Base-by-base conservation (phyloP, 2,797 vertebrate genomes). In the Lophius americanus region DNA sequence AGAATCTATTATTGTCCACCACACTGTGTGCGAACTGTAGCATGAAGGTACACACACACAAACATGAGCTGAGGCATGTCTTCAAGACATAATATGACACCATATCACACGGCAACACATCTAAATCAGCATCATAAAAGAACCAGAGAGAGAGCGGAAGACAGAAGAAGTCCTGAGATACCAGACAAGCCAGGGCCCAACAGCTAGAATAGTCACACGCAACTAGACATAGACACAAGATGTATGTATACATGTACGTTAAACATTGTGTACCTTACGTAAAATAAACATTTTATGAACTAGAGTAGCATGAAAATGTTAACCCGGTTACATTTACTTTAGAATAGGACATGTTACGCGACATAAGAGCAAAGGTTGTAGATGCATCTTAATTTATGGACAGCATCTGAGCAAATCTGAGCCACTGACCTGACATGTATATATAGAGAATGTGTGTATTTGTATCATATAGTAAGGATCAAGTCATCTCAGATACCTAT, bases 101-200 rank as follows among this genome's bases (percentile, higher is more conserved):
- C 42, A 9, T 4, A 9, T 88, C 85, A 86, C 70, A 74, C 9
- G 53, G 58, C 76, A 82, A 88, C 73, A 50, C 51, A 70, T 75
- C 68, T 65, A 82, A 70, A 85, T 84, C 70, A 23, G 78, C 61
- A 67, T 84, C 73, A 59, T 72, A 65, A 47, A 53, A 68, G 58
- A 62, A 75, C 65, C 58, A 54, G 42, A 71, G 39, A 50, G 55
- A 70, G 65, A 46, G 49, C 4, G 3, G 64, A 56, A 43, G 49
- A 61, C 54, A 23, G 43, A 64, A 64, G 57, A 75, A 68, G 60
- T 65, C 68, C 41, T 70, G 69, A 43, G 60, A 78, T 67, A 70
- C 39, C 61, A 78, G 59, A 60, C 51, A 7, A 71, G 64, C 38
- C 41, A 0, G 39, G 6, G 39, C 47, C 43, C 58, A 33, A 0